Evolutionary conservation across 1,140 invertebrate species (phyloP).

Genomic region (Holcopasites calliopsidis): DNA sequence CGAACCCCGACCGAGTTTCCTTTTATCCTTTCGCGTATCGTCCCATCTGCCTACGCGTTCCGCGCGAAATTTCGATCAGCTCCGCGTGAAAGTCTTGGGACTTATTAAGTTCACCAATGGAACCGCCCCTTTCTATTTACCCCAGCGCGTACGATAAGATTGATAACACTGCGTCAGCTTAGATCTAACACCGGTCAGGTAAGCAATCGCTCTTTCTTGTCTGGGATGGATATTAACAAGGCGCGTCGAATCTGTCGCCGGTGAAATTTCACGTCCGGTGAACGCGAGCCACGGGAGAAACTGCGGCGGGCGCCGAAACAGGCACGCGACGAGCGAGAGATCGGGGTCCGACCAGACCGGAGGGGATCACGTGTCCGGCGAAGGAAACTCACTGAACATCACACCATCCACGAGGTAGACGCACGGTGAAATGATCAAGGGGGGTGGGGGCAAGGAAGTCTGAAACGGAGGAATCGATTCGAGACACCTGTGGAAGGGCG

Average conservation of each 20-base stretch:
- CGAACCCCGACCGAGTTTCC: not conserved
- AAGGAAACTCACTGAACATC: slow-evolving; percentile 43
- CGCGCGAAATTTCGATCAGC: not conserved
- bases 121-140: too few relatives aligned
- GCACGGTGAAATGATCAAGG: not conserved
- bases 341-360: not conserved
- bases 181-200: too few relatives aligned
- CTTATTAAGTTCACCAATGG: too few relatives aligned
- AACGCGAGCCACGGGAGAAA: slow-evolving; percentile 9
- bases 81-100: too few relatives aligned
- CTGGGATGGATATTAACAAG: too few relatives aligned
- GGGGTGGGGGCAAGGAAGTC: not conserved
- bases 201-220: too few relatives aligned
- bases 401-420: slow-evolving; percentile 28
- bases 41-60: slow-evolving; percentile 6
- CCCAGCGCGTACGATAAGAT: too few relatives aligned
- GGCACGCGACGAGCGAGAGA: slow-evolving; percentile 23
- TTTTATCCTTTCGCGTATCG: not conserved
- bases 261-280: slow-evolving; percentile 24
- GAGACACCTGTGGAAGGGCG: slow-evolving; percentile 46
- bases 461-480: slow-evolving; percentile 32
- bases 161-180: too few relatives aligned
- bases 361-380: slow-evolving; percentile 33
- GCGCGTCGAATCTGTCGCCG: not conserved
- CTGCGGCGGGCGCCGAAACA: not conserved